A percentile compares a stretch with the other conserved stretches of the same genome.
Evolutionary conservation across 2,797 vertebrate species (phyloP).

Genomic region (Catamblyrhynchus diadema): DNA sequence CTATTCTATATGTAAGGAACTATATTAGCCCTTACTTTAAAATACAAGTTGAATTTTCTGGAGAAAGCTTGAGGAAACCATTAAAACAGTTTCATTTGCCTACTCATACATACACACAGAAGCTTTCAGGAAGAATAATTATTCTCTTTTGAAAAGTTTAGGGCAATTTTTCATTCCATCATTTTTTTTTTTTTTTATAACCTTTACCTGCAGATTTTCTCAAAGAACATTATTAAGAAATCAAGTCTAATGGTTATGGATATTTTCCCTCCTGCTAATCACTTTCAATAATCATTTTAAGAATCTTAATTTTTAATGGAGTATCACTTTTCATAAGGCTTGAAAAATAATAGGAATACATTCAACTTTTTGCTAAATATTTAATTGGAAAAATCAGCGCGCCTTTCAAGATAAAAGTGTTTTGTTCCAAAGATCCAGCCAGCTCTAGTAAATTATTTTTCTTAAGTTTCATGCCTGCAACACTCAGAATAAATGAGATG

Average conservation of each 20-base stretch:
- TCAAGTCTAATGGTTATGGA: not conserved
- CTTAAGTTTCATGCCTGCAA: not conserved
- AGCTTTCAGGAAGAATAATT: not conserved
- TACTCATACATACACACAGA: not conserved
- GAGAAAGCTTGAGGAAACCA: not conserved
- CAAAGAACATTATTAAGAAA: not conserved
- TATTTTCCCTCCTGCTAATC: not conserved
- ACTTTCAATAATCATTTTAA: not conserved
- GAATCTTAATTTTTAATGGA: not conserved
- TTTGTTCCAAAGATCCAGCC: not conserved
- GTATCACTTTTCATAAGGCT: not conserved
- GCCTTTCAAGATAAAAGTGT: not conserved
- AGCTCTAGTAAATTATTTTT: not conserved
- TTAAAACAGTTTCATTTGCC: not conserved
- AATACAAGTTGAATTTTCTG: not conserved
- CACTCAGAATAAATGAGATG: slow-evolving; percentile 8
- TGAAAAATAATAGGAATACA: not conserved
- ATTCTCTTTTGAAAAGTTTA: not conserved
- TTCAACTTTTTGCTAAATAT: not conserved
- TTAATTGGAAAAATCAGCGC: not conserved
- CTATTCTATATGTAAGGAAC: not conserved
- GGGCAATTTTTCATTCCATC: not conserved
- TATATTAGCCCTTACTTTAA: not conserved
- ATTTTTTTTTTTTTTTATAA: not conserved
- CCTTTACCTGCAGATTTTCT: not conserved